Conservation (phyloP, 2,113 vertebrate species). For the Telmatochromis sp. region DNA sequence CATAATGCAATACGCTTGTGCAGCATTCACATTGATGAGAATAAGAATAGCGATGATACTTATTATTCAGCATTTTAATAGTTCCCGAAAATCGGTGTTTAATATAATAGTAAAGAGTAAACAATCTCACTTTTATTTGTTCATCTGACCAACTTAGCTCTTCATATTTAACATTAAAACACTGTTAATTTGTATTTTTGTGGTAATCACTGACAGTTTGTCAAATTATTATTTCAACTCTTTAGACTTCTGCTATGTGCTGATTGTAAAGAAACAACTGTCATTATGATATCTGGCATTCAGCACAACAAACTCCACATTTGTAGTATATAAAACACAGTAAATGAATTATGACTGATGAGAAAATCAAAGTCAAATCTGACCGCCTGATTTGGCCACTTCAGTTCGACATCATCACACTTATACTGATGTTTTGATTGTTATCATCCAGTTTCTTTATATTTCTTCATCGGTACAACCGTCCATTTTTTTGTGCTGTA, state of each 20-base stretch:
- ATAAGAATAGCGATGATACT: background rate
- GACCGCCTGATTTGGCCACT: background rate
- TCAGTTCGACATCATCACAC: background rate
- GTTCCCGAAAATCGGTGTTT: background rate
- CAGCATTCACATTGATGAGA: background rate
- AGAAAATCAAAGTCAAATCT: background rate
- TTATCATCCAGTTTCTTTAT: background rate
- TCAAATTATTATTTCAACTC: background rate
- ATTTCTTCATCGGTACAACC: background rate
- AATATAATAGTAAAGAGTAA: background rate
- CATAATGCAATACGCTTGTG: background rate
- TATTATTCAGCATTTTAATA: background rate
- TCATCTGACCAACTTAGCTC: background rate
- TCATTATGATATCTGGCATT: background rate
- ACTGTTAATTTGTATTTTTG: background rate
- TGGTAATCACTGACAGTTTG: background rate
- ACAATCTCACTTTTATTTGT: background rate
- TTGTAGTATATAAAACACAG: background rate
- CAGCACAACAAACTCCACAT: background rate
- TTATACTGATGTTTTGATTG: background rate
- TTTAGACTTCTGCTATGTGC: background rate
- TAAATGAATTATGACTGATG: background rate
- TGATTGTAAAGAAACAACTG: background rate
- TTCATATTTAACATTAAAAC: background rate
- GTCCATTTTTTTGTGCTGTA: background rate